phyloP scores from a whole-genome alignment of 2,888 invertebrate genomes.

The Formica aserva region DNA sequence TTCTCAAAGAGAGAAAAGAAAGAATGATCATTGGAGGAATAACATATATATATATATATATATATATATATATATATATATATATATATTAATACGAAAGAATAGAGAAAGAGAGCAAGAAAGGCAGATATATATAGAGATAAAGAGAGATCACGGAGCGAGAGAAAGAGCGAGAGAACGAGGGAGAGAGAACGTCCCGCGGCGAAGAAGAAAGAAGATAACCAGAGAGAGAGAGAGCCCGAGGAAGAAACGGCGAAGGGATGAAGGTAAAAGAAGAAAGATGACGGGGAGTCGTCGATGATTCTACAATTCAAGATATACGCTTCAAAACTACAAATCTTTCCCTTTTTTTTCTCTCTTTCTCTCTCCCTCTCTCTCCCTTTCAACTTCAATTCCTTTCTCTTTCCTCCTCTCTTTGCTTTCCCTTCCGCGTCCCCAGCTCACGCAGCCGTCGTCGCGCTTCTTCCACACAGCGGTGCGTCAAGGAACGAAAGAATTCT shows the following conservation, averaged over 20 bases:
- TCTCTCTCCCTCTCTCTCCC: conserved; percentile 4
- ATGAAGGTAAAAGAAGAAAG: conserved; percentile 36
- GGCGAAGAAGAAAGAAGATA: conserved; percentile 18
- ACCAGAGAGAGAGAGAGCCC: neutral
- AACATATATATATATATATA: neutral
- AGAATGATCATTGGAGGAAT: conserved; percentile 14
- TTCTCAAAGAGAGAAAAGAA: conserved; percentile 32
- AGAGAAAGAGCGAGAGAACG: conserved; percentile 11
- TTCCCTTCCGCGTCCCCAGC: conserved; percentile 7
- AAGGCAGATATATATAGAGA: neutral
- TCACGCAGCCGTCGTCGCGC: conserved; percentile 37
- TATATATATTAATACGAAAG: neutral
- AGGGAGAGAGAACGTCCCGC: neutral
- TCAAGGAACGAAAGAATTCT: conserved; percentile 45
- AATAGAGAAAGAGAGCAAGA: conserved; percentile 28
- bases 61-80: neutral
- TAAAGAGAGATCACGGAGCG: conserved; percentile 18
- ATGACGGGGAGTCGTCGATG: conserved; percentile 19
- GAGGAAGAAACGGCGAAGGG: conserved; percentile 24
- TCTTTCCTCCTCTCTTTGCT: neutral
- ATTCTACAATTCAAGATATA: conserved; percentile 5
- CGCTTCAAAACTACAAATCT: conserved; percentile 16
- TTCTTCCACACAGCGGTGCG: conserved; percentile 45
- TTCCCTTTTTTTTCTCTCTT: conserved; percentile 1
- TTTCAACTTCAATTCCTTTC: neutral